Conservation (phyloP, 2,797 vertebrate genomes). For the Scolopax bukidnonensis region DNA sequence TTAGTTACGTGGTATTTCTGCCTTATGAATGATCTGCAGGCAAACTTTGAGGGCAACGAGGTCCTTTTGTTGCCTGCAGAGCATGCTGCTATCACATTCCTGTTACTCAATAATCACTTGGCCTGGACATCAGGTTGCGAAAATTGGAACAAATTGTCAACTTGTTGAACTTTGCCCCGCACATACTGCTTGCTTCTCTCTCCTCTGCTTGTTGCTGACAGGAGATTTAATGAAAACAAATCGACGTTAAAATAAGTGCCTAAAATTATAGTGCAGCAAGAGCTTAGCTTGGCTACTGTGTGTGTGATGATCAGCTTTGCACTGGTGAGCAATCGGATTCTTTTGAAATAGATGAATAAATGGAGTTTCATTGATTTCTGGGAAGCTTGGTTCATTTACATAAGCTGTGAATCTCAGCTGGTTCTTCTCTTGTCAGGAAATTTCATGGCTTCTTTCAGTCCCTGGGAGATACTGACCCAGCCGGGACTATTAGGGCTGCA, state of each 20-base stretch:
- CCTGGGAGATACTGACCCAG: neutral
- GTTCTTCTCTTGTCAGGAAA: constrained; percentile 1
- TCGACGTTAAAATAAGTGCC: neutral
- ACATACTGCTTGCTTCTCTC: neutral
- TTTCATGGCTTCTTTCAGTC: constrained; percentile 6
- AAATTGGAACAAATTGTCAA: constrained; percentile 34
- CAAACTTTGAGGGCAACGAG: neutral
- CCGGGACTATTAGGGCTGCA: neutral
- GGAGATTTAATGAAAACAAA: neutral
- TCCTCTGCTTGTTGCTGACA: neutral
- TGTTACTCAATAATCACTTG: constrained; percentile 35
- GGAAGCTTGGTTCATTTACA: constrained; percentile 3
- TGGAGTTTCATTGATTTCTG: neutral
- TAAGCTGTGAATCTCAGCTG: neutral
- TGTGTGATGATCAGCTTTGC: constrained; percentile 39
- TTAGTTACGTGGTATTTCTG: neutral
- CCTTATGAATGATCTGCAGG: neutral
- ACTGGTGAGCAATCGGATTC: neutral
- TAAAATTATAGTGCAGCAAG: neutral
- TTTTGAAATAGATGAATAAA: neutral
- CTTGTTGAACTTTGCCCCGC: constrained; percentile 10
- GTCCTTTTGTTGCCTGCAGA: neutral
- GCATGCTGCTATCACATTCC: neutral
- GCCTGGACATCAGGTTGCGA: constrained; percentile 14
- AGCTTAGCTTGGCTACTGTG: neutral